Base-by-base conservation (phyloP, 2,113 vertebrate species). In the Eidolon helvum region DNA sequence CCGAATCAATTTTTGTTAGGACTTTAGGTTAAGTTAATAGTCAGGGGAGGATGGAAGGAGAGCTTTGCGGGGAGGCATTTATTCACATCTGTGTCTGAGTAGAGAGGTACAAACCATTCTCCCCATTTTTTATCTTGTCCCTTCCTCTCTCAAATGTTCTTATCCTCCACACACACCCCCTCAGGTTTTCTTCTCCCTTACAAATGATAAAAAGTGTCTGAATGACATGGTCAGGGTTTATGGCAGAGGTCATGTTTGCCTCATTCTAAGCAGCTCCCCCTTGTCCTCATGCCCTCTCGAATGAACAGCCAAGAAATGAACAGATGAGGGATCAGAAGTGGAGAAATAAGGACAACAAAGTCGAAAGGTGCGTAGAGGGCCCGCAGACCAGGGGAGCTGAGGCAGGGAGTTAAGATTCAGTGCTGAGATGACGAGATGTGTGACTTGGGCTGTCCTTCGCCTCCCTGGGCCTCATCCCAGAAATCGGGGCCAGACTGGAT, bases 1-100 rank as follows among this genome's bases (percentile, higher is more conserved):
- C 75, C 28, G 83, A 40, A 89, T 97, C 71, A 57, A 65, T 92
- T 86, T 55, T 91, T 82, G 45, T 93, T 91, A 93, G 90, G 66
- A 95, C 66, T 83, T 69, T 12, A 91, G 75, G n/a, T 94, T 86
- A 96, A 40, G 71, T 66, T 91, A 84, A 71, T 16, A 87, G 79
- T 28, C 0, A 3, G 65, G 87, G 80, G 19, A 87, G 40, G 65
- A 69, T 11, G n/a, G 71, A 43, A 74, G 77, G 83, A 50, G 43
- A 84, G 50, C 59, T 75, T 55, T 14, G 7, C 7, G 33, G 45
- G 48, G 28, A 61, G 22, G 63, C 7, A 0, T 43, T 66, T 86
- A 57, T 63, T 30, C 2, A 59, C 35, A 5, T 65, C 55, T 74
- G 50, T 55, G 48, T 77, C 71, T 30, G 45, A 87, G 9, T 9